Conservation (phyloP, 2,797 vertebrate genomes). For the Enteromius thamalakanensis region DNA sequence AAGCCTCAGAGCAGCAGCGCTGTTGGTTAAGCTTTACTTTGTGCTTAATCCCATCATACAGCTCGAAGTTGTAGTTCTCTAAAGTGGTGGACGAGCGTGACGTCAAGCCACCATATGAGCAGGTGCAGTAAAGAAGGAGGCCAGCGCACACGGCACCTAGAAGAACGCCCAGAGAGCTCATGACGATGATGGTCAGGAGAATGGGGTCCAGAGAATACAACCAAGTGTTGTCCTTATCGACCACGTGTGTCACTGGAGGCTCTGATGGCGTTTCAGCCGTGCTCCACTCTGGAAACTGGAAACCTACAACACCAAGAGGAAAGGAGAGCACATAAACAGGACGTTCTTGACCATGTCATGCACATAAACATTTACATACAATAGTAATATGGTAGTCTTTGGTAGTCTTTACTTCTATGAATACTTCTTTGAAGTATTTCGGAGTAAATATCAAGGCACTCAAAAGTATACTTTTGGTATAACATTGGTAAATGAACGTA, state of each 20-base stretch:
- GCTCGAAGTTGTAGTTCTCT: conserved; percentile 99
- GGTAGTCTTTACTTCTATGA: too few species aligned
- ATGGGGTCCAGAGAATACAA: conserved; percentile 95
- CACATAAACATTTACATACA: not conserved
- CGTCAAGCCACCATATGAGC: conserved; percentile 92
- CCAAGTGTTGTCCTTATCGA: conserved; percentile 90
- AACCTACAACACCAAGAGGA: conserved; percentile 68
- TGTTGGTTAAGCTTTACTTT: conserved; percentile 99
- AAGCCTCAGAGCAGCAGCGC: conserved; percentile 90
- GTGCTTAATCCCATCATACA: conserved; percentile 97
- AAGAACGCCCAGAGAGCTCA: conserved; percentile 94
- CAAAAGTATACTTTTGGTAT: not conserved
- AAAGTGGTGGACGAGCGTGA: conserved; percentile 95
- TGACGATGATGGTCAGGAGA: conserved; percentile 97
- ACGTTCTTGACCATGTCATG: not conserved
- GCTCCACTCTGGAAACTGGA: conserved; percentile 79
- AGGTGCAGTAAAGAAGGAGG: conserved; percentile 95
- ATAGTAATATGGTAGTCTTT: not conserved
- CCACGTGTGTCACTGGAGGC: conserved; percentile 78
- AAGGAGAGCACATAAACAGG: not conserved
- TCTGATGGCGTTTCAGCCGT: conserved; percentile 82
- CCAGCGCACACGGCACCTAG: conserved; percentile 93
- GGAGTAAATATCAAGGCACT: not conserved
- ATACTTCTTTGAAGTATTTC: not conserved
- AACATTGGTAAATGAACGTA: not conserved